Conservation (phyloP, 2,888 invertebrate species). For the Villa cingulata region DNA sequence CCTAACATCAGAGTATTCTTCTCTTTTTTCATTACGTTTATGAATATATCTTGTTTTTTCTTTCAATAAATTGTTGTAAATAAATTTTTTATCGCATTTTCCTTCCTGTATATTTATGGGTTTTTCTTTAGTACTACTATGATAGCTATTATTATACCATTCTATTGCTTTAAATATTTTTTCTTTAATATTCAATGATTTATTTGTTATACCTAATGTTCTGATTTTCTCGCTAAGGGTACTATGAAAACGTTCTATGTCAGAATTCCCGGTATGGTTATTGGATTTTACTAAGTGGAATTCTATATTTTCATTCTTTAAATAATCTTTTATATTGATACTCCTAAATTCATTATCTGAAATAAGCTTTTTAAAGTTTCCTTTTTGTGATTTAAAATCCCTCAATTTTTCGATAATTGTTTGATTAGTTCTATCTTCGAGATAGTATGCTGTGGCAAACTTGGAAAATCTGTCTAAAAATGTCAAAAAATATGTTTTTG, state of each 20-base stretch:
- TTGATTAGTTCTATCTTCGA: conserved; percentile 12
- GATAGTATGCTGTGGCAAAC: conserved; percentile 12
- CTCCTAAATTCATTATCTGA: conserved; percentile 14
- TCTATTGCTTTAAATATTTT: conserved; percentile 4
- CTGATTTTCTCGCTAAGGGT: neutral
- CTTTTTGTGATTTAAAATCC: conserved; percentile 7
- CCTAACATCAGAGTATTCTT: neutral
- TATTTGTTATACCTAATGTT: neutral
- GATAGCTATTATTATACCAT: conserved; percentile 7
- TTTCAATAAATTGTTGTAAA: neutral
- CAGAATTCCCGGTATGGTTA: conserved; percentile 14
- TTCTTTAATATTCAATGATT: conserved; percentile 2
- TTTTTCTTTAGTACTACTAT: neutral
- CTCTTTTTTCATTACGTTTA: conserved; percentile 1
- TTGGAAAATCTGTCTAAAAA: conserved; percentile 10
- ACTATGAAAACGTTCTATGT: conserved; percentile 11
- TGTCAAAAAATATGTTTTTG: conserved; percentile 1
- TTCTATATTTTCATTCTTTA: conserved; percentile 11
- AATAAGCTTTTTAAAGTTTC: conserved; percentile 11
- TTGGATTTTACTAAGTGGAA: conserved; percentile 14
- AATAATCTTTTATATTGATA: conserved; percentile 9
- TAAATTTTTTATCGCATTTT: neutral
- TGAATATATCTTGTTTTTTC: neutral
- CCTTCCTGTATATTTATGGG: conserved; percentile 1
- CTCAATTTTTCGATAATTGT: conserved; percentile 13